A percentile compares a stretch with the other conserved stretches of the same genome.
Evolutionary conservation across 1,140 invertebrate species (phyloP).

Genomic region (Stratiolaelaps scimitus): DNA sequence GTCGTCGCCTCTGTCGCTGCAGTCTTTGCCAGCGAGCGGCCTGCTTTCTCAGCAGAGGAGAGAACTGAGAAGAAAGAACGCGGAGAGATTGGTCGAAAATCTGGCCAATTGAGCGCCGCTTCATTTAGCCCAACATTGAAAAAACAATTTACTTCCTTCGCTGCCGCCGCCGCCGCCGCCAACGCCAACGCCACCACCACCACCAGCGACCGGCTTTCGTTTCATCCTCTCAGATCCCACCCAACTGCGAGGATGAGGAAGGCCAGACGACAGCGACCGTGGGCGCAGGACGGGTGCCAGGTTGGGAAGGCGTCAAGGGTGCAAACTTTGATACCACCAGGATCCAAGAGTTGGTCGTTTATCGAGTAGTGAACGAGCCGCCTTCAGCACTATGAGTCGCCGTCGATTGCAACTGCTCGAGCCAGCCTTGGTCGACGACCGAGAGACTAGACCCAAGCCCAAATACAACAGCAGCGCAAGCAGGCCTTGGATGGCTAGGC

Average conservation of each 20-base stretch:
- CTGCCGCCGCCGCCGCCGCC: neutral
- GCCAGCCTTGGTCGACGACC: neutral
- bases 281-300: neutral
- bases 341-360: too few relatives aligned
- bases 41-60: neutral
- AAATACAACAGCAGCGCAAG: neutral
- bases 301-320: neutral
- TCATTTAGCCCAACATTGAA: constrained; percentile 15
- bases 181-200: neutral
- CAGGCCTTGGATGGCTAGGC: neutral
- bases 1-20: too few relatives aligned
- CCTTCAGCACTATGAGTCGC: too few relatives aligned
- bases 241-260: neutral
- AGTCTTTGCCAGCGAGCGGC: neutral
- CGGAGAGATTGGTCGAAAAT: neutral
- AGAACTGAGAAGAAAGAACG: neutral
- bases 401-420: too few relatives aligned
- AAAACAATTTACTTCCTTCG: constrained; percentile 10
- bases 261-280: neutral
- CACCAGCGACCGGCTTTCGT: neutral
- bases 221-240: neutral
- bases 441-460: neutral
- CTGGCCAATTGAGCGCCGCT: constrained; percentile 23
- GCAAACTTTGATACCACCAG: neutral
- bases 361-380: too few relatives aligned